Conservation (phyloP, 2,888 invertebrate genomes). For the Periphyllus acericola region DNA sequence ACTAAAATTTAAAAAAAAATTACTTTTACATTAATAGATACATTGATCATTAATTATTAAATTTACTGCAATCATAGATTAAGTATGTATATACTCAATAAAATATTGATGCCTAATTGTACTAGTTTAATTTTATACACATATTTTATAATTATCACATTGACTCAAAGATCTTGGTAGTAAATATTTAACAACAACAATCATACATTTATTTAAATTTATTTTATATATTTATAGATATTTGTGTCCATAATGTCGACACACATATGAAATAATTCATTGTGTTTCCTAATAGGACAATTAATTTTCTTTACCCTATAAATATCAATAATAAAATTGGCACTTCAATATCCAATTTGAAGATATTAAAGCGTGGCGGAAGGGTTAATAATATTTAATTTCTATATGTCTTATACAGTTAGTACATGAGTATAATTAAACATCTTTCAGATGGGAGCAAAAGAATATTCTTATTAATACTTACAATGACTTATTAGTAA, state of each 20-base stretch:
- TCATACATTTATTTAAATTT: neutral
- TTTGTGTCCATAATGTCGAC: conserved; percentile 22
- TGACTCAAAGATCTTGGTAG: conserved; percentile 50
- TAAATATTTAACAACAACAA: conserved; percentile 25
- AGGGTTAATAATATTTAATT: neutral
- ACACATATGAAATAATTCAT: conserved; percentile 36
- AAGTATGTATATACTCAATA: too few species aligned
- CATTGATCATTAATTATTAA: too few species aligned
- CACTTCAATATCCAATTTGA: conserved; percentile 21
- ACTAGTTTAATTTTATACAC: neutral
- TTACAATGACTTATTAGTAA: too few species aligned
- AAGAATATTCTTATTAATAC: too few species aligned
- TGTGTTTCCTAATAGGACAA: conserved; percentile 38
- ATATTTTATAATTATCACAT: conserved; percentile 17
- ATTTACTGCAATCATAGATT: too few species aligned
- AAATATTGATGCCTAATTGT: too few species aligned
- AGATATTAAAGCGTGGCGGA: conserved; percentile 22
- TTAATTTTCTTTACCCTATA: conserved; percentile 17
- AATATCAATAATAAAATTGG: conserved; percentile 26
- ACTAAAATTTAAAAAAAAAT: too few species aligned
- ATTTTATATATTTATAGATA: neutral
- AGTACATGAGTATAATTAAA: too few species aligned
- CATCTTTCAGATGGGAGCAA: conserved; percentile 20
- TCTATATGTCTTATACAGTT: neutral
- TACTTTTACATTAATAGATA: too few species aligned